phyloP scores from a whole-genome alignment of 2,888 invertebrate genomes.

The Hypena proboscidalis region DNA sequence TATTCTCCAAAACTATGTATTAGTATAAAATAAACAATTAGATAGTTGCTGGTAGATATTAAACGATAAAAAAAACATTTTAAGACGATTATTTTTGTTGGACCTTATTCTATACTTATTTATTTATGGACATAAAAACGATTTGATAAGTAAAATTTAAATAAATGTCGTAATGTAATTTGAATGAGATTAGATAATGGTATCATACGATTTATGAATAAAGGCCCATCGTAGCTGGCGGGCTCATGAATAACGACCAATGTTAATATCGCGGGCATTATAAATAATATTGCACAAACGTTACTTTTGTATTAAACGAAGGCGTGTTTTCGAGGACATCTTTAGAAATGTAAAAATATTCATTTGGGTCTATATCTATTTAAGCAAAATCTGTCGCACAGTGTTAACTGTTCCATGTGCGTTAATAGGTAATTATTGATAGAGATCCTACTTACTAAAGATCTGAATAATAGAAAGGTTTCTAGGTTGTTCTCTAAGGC shows the following conservation, averaged over 20 bases:
- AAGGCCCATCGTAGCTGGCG: conserved; percentile 30
- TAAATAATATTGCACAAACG: conserved; percentile 43
- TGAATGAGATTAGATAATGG: conserved; percentile 37
- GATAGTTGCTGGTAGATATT: not conserved
- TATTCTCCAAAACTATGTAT: too few relatives aligned
- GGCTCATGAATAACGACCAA: conserved; percentile 41
- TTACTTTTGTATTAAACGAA: conserved; percentile 13
- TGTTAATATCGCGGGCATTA: conserved; percentile 49
- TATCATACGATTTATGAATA: conserved; percentile 25
- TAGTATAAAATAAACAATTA: not conserved
- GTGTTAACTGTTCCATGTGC: too few relatives aligned
- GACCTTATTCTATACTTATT: not conserved
- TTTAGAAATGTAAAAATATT: too few relatives aligned
- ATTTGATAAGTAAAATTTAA: conserved; percentile 5
- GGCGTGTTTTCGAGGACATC: too few relatives aligned
- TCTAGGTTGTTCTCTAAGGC: conserved; percentile 10
- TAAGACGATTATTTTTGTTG: not conserved
- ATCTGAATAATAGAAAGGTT: not conserved
- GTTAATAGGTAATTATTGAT: too few relatives aligned
- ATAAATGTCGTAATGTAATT: conserved; percentile 9
- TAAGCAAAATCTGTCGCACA: too few relatives aligned
- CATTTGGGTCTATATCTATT: too few relatives aligned
- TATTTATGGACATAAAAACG: too few relatives aligned
- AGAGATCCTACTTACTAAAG: too few relatives aligned
- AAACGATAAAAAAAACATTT: not conserved